These are phyloP conservation scores for Crotalus adamanteus DNA, from an alignment of 2,797 vertebrate genomes.

Conservation along the genomic window DNA sequence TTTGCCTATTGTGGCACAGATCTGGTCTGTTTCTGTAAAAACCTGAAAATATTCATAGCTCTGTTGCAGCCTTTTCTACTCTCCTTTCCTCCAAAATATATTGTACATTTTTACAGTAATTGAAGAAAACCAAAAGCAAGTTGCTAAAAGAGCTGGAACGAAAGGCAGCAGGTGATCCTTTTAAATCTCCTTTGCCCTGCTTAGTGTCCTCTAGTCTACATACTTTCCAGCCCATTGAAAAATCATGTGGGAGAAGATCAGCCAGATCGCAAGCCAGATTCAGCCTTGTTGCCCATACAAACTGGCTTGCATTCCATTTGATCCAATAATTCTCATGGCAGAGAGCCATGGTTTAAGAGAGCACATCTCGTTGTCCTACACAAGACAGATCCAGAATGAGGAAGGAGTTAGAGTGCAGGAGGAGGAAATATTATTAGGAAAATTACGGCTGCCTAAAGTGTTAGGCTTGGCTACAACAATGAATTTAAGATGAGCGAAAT, in stretches of 20 bases:
- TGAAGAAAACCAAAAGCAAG: not conserved
- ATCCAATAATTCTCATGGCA: not conserved
- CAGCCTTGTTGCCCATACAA: not conserved
- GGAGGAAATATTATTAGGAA: not conserved
- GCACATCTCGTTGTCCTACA: not conserved
- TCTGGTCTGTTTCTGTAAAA: not conserved
- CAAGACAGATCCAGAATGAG: not conserved
- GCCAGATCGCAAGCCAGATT: not conserved
- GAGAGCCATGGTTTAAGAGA: not conserved
- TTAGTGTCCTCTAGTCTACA: not conserved
- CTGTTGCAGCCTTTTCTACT: not conserved
- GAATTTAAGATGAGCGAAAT: slow-evolving; percentile 49
- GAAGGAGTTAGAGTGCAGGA: not conserved
- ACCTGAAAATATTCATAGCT: not conserved
- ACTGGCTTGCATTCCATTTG: not conserved
- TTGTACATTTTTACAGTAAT: not conserved
- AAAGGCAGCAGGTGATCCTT: not conserved
- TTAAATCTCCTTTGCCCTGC: not conserved
- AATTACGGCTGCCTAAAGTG: not conserved
- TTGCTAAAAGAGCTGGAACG: not conserved
- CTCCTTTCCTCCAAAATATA: not conserved
- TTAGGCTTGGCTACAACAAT: not conserved
- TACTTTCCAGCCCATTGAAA: not conserved
- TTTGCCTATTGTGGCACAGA: no score
- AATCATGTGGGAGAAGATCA: not conserved